Evolutionary conservation across 2,797 vertebrate genomes (phyloP).

Genomic region (Sebastes vulpes): DNA sequence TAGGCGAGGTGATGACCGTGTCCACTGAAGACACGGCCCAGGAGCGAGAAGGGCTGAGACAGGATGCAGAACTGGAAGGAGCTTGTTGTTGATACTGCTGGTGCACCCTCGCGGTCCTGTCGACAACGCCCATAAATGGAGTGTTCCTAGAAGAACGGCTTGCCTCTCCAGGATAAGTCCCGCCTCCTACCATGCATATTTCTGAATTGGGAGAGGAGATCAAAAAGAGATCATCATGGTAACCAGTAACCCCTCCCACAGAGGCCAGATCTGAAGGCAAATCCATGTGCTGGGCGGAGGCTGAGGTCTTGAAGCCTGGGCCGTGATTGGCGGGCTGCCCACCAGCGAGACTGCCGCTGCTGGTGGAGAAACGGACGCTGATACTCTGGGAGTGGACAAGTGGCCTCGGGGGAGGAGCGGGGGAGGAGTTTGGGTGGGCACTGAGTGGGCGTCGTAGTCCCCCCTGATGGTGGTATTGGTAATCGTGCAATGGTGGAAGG

Average conservation of each 20-base stretch:
- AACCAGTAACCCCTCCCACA: slow-evolving; percentile 81
- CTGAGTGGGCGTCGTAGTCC: slow-evolving; percentile 90
- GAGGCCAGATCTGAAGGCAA: slow-evolving; percentile 91
- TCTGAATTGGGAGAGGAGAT: slow-evolving; percentile 90
- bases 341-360: slow-evolving; percentile 90
- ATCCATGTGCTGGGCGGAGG: slow-evolving; percentile 94
- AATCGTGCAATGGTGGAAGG: slow-evolving; percentile 66
- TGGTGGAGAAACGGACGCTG: slow-evolving; percentile 92
- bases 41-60: slow-evolving; percentile 88
- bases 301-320: slow-evolving; percentile 90
- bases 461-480: slow-evolving; percentile 70
- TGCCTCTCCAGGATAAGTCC: slow-evolving; percentile 93
- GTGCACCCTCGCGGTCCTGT: slow-evolving; percentile 93
- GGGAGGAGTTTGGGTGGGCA: slow-evolving; percentile 87
- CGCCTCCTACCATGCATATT: slow-evolving; percentile 72
- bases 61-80: slow-evolving; percentile 60
- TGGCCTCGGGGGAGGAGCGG: slow-evolving; percentile 87
- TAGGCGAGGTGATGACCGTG: slow-evolving; percentile 91
- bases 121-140: slow-evolving; percentile 96
- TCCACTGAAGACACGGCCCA: slow-evolving; percentile 98
- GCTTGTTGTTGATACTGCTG: slow-evolving; percentile 91
- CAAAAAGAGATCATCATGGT: slow-evolving; percentile 91
- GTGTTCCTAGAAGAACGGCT: slow-evolving; percentile 91
- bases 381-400: slow-evolving; percentile 94
- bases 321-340: slow-evolving; percentile 84